These are phyloP conservation scores for Coregonus ussuriensis DNA, from an alignment of 2,797 vertebrate genomes.

Conservation along the genomic window DNA sequence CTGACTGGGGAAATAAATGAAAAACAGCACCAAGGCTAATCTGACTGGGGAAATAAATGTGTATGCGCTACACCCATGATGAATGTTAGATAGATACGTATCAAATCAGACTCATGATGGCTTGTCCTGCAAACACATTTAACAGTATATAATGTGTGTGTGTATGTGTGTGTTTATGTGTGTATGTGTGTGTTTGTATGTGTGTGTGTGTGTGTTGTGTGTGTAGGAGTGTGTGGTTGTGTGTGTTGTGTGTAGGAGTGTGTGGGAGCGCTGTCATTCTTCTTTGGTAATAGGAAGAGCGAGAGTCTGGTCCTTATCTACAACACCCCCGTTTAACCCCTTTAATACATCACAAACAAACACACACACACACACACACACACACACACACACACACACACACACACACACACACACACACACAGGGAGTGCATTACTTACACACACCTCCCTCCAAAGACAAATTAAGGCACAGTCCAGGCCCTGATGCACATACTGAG, in stretches of 20 bases:
- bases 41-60: not conserved
- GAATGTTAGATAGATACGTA: constrained; percentile 24
- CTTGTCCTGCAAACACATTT: constrained; percentile 9
- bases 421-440: no score
- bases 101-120: constrained; percentile 22
- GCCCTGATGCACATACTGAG: no score
- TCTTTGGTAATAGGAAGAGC: constrained; percentile 52
- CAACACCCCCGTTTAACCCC: constrained; percentile 27
- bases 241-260: constrained; percentile 4
- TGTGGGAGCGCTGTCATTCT: constrained; percentile 25
- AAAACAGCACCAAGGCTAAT: no score
- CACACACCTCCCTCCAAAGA: no score
- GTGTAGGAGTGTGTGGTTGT: no score
- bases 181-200: not conserved
- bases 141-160: constrained; percentile 15
- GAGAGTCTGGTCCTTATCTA: constrained; percentile 51
- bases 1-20: no score
- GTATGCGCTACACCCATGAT: constrained; percentile 6
- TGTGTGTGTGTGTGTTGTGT: not conserved
- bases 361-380: no score
- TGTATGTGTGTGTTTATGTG: no score
- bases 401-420: no score
- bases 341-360: no score
- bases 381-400: not conserved
- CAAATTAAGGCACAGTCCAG: no score